Evolutionary conservation across 2,113 vertebrate species (phyloP).

Genomic region (Grus americana): DNA sequence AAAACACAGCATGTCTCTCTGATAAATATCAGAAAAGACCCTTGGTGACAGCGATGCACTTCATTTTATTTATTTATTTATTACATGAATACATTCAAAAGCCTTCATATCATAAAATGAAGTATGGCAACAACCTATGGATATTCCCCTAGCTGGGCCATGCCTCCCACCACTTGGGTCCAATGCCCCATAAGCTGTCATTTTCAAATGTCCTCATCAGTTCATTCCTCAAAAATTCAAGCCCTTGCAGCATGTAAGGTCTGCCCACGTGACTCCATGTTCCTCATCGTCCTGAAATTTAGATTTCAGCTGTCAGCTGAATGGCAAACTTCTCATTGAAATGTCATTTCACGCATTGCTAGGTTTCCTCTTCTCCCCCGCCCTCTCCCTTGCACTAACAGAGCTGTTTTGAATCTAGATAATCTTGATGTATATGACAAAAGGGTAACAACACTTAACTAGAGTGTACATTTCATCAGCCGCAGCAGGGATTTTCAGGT

Average conservation of each 20-base stretch:
- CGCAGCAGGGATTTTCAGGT: not conserved
- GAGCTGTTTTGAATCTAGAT: not conserved
- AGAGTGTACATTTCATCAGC: not conserved
- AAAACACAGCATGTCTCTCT: not conserved
- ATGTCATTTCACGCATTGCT: slow-evolving; percentile 15
- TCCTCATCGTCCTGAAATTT: not conserved
- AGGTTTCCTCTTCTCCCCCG: not conserved
- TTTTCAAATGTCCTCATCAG: not conserved
- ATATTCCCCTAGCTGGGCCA: not conserved
- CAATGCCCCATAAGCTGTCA: not conserved
- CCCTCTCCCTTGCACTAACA: not conserved
- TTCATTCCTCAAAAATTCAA: not conserved
- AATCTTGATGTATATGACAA: not conserved
- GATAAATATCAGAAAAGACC: slow-evolving; percentile 36
- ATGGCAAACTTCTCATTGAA: slow-evolving; percentile 11
- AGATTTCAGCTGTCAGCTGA: slow-evolving; percentile 43
- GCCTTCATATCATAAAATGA: not conserved
- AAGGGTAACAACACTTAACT: not conserved
- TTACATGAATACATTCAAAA: not conserved
- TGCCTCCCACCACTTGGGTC: not conserved
- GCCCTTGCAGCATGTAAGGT: not conserved
- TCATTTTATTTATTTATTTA: not conserved
- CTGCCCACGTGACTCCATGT: not conserved
- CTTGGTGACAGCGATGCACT: not conserved
- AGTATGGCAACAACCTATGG: not conserved